Base-by-base conservation (phyloP, 2,888 invertebrate species). In the Serrognathus titanus region DNA sequence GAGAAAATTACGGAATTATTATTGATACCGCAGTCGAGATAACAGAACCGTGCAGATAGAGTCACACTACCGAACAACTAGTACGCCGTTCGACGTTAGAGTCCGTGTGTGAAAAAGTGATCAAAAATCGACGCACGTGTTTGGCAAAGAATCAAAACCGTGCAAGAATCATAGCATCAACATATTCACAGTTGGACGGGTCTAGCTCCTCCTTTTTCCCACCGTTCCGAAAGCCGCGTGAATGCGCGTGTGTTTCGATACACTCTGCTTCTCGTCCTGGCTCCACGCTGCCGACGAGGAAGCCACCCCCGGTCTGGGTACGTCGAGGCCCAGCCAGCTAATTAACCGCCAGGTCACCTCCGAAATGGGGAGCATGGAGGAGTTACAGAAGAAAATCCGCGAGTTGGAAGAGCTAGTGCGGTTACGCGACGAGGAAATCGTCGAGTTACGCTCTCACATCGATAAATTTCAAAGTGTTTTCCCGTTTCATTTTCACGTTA, bases 181-280 rank as follows among this genome's bases (percentile, higher is more conserved):
- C 48, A 16, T n/a, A 8, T 35, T 40, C n/a, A 41, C 41, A 11
- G 12, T 35, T 12, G 41, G 40, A 24, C 20, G 39, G 5, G 40
- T 12, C 40, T 43, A 54, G 45, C 39, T 59, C 50, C 55, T 45
- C 52, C 43, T 52, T 50, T 55, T 41, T 51, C 56, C 46, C 53
- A 45, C 53, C 46, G 45, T 51, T 53, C 59, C 38, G 16, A 24
- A 35, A 40, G 40, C 55, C 58, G 83, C 78, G 83, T 85, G 85
- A 86, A 92, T 92, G 92, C 91, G 91, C 85, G 89, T 92, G 85
- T 92, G 92, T 81, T 90, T 92, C 82, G 90, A 91, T 81, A 87
- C 86, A 83, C 69, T 77, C 67, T 92, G 92, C 88, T 92, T 92
- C 88, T 89, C 90, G 85, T 89, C 90, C 83, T 85, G 86, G 86